Evolutionary conservation across 2,888 invertebrate genomes (phyloP).

Genomic region (Melipona beecheii): DNA sequence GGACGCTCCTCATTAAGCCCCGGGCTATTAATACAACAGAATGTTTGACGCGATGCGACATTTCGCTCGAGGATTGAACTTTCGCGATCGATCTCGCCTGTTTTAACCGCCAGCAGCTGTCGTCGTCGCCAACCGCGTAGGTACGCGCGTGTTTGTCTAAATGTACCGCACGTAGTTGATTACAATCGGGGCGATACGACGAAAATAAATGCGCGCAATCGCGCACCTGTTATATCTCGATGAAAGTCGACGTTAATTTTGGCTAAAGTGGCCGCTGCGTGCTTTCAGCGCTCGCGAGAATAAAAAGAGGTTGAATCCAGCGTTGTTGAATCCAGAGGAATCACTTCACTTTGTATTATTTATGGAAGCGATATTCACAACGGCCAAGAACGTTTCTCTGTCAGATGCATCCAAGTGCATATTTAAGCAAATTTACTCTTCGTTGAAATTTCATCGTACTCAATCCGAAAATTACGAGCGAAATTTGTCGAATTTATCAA

Average conservation of each 20-base stretch:
- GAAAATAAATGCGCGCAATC: neutral
- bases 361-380: too few species aligned
- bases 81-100: neutral
- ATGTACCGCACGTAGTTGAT: too few species aligned
- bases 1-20: constrained; percentile 16
- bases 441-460: too few species aligned
- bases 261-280: neutral
- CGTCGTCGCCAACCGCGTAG: neutral
- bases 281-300: neutral
- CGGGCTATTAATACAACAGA: neutral
- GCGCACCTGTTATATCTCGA: neutral
- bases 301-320: neutral
- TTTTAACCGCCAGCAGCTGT: neutral
- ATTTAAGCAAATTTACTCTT: too few species aligned
- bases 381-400: too few species aligned
- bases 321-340: too few species aligned
- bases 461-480: too few species aligned
- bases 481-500: too few species aligned
- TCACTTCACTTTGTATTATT: too few species aligned
- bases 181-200: neutral
- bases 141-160: neutral
- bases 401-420: too few species aligned
- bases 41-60: neutral
- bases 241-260: neutral
- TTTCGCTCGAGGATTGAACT: neutral